These are phyloP conservation scores for Pocillopora verrucosa DNA, from an alignment of 64 coral and sea anemone species.

Conservation along the genomic window DNA sequence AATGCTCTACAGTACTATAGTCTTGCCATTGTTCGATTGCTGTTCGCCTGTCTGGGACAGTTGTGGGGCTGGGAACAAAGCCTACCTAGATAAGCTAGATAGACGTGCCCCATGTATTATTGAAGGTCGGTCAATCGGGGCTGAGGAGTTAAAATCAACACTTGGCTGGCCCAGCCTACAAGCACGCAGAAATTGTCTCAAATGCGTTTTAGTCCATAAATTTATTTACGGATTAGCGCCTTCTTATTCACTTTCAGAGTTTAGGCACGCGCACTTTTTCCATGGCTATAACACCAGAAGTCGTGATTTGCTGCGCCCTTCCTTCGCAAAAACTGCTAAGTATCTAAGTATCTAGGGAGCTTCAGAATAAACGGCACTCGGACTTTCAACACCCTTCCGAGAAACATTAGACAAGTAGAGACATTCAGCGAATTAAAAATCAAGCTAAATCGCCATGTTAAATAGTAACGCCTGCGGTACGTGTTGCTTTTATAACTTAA, in stretches of 20 bases:
- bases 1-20: conserved; percentile 13
- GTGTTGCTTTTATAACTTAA: too few species aligned
- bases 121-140: not conserved
- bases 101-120: too few species aligned
- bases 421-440: too few species aligned
- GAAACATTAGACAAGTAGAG: not conserved
- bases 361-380: not conserved
- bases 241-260: not conserved
- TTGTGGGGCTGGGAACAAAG: not conserved
- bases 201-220: not conserved
- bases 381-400: not conserved
- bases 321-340: too few species aligned
- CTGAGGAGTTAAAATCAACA: not conserved
- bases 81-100: not conserved
- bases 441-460: too few species aligned
- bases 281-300: too few species aligned
- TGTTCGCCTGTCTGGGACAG: conserved; percentile 20
- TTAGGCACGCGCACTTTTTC: not conserved
- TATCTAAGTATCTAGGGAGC: not conserved
- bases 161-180: not conserved
- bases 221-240: not conserved
- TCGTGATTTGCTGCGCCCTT: too few species aligned
- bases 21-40: conserved; percentile 45
- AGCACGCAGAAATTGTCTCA: not conserved
- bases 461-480: too few species aligned